Conservation (phyloP, 2,888 invertebrate species). For the Clepsis dumicolana region DNA sequence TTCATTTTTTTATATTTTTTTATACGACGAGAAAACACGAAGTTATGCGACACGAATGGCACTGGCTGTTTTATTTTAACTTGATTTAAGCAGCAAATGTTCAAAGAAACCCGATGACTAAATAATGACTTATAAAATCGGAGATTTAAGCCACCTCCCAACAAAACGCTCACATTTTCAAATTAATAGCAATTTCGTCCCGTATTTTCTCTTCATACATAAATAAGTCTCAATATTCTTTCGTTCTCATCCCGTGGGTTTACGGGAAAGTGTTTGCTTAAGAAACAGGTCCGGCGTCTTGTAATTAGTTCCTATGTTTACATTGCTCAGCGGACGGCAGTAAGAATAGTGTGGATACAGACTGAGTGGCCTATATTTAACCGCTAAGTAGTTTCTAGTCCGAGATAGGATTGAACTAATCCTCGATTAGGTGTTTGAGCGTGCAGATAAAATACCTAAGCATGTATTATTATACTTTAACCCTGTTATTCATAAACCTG, state of each 20-base stretch:
- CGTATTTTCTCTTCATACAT: conserved; percentile 6
- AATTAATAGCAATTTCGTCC: conserved; percentile 1
- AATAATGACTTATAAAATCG: too few species aligned
- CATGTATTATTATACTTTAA: not conserved
- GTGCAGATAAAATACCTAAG: not conserved
- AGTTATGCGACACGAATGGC: too few species aligned
- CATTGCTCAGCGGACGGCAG: conserved; percentile 50
- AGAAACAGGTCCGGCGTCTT: conserved; percentile 56
- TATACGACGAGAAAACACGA: too few species aligned
- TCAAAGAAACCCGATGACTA: too few species aligned
- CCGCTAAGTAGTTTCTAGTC: not conserved
- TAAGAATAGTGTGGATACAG: conserved; percentile 15
- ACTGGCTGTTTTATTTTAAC: too few species aligned
- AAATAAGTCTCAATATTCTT: conserved; percentile 28
- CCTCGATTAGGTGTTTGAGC: not conserved
- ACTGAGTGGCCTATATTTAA: not conserved
- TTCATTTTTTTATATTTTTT: too few species aligned
- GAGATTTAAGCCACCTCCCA: not conserved
- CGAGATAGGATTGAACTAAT: not conserved
- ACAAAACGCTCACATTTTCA: not conserved
- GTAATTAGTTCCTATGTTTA: conserved; percentile 72
- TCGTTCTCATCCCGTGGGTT: conserved; percentile 16
- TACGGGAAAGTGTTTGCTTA: conserved; percentile 59
- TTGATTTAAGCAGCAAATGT: too few species aligned
- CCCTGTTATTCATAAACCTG: too few species aligned